Evolutionary conservation across 2,888 invertebrate genomes (phyloP).

Genomic region (Syrphus vitripennis): DNA sequence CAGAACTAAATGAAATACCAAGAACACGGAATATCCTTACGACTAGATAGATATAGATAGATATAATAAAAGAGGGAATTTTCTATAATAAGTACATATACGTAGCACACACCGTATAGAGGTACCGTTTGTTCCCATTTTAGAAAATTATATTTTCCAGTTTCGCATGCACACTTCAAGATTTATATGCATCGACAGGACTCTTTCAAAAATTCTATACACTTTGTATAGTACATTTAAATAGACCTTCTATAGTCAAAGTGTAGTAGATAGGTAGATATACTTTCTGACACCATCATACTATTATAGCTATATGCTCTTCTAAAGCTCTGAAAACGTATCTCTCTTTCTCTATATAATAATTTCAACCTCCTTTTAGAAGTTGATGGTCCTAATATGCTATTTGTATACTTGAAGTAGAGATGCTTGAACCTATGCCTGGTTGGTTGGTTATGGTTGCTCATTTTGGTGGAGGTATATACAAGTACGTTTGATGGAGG

Average conservation of each 20-base stretch:
- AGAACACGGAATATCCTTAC: not conserved
- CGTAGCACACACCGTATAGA: not conserved
- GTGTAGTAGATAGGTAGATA: not conserved
- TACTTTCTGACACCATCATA: conserved; percentile 28
- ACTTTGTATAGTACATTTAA: not conserved
- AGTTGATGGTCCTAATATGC: conserved; percentile 63
- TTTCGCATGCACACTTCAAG: conserved; percentile 58
- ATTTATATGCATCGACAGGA: conserved; percentile 57
- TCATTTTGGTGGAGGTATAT: conserved; percentile 40
- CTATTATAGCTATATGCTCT: not conserved
- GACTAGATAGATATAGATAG: too few species aligned
- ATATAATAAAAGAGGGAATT: not conserved
- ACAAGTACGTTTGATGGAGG: conserved; percentile 14
- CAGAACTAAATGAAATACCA: conserved; percentile 34
- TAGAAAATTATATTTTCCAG: conserved; percentile 60
- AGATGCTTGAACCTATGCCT: conserved; percentile 55
- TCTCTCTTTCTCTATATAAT: conserved; percentile 1
- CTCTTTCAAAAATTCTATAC: conserved; percentile 20
- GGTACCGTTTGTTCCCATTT: conserved; percentile 38
- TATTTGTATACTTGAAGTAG: conserved; percentile 46
- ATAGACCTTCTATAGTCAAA: not conserved
- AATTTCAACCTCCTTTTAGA: conserved; percentile 9
- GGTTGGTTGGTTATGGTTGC: conserved; percentile 53
- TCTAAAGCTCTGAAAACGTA: conserved; percentile 7
- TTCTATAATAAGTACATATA: conserved; percentile 40